These are phyloP conservation scores for Darevskia nairensis DNA, from an alignment of 2,797 vertebrate species.

Conservation along the genomic window DNA sequence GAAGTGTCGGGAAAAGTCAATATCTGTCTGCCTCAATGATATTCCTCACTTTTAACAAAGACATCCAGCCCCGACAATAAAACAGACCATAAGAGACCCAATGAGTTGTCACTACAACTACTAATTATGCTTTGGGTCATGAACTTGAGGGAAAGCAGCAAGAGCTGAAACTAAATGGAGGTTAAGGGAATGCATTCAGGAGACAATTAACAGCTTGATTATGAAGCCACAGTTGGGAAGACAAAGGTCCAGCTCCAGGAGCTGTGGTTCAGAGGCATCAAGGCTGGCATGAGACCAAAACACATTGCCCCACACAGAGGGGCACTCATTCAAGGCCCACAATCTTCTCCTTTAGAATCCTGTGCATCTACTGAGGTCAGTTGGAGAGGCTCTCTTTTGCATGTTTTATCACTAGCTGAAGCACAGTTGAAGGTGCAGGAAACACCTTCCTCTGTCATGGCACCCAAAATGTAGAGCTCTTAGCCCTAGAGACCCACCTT, in stretches of 20 bases:
- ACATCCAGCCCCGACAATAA: neutral
- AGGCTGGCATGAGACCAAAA: neutral
- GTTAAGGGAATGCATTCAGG: neutral
- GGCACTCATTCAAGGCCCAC: neutral
- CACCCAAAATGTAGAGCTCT: neutral
- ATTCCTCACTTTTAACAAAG: conserved; percentile 11
- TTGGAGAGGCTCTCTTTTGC: neutral
- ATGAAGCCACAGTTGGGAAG: neutral
- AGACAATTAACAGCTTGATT: neutral
- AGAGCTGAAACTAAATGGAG: neutral
- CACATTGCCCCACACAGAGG: too few species aligned
- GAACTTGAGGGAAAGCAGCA: conserved; percentile 8
- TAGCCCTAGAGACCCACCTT: neutral
- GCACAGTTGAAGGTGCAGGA: neutral
- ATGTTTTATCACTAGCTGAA: neutral
- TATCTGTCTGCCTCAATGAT: conserved; percentile 5
- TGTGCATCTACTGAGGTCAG: neutral
- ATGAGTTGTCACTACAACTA: neutral
- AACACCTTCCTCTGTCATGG: neutral
- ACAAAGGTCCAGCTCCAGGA: neutral
- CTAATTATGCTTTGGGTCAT: conserved; percentile 24
- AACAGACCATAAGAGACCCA: conserved; percentile 1
- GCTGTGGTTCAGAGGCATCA: neutral
- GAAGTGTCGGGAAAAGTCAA: conserved; percentile 18
- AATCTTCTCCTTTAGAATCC: neutral